Conservation (phyloP, 2,797 vertebrate species). For the Uromys caudimaculatus region DNA sequence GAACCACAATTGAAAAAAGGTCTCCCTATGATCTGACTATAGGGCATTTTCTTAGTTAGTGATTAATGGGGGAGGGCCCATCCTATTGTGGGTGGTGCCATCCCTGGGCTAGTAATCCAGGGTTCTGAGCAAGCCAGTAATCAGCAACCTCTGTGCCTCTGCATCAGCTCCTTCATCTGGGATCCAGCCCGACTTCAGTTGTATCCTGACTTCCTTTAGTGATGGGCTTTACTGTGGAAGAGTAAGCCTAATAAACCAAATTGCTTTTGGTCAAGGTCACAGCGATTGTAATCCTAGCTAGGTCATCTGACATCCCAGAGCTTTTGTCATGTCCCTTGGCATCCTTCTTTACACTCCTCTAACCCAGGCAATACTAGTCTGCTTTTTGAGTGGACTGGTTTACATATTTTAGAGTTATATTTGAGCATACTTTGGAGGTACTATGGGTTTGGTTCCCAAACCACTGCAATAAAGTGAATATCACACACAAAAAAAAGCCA, state of each 20-base stretch:
- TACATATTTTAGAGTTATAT: not conserved
- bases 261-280: not conserved
- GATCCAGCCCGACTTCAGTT: not conserved
- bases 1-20: not conserved
- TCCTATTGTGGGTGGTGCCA: not conserved
- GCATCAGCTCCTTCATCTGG: not conserved
- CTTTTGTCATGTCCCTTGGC: not conserved
- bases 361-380: not conserved
- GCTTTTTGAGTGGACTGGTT: conserved; percentile 18
- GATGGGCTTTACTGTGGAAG: not conserved
- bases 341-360: not conserved
- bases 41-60: not conserved
- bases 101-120: not conserved
- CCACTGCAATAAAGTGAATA: not conserved
- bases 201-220: not conserved
- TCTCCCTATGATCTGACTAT: not conserved
- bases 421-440: not conserved
- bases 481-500: not conserved
- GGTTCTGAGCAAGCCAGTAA: not conserved
- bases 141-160: not conserved
- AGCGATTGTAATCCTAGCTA: not conserved
- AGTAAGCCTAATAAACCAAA: not conserved
- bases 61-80: not conserved
- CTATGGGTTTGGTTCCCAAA: not conserved
- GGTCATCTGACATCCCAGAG: not conserved